phyloP scores from a whole-genome alignment of 2,797 vertebrate genomes.

The Amazona ochrocephala region DNA sequence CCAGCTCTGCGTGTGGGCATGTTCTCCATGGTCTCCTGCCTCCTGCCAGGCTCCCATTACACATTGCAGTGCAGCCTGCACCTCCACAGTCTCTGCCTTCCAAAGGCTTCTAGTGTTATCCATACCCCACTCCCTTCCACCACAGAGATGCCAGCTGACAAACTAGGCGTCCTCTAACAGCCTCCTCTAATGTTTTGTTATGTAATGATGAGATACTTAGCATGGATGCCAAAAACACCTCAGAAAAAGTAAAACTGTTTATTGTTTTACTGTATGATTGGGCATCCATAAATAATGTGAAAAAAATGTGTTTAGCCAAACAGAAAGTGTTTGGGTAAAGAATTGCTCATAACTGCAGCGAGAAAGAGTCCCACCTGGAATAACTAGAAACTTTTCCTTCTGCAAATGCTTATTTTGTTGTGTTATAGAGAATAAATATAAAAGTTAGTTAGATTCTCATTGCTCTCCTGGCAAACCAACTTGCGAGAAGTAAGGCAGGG shows the following conservation, averaged over 20 bases:
- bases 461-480: background rate
- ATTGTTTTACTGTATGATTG: background rate
- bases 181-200: background rate
- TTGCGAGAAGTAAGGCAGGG: background rate
- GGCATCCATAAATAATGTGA: background rate
- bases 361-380: background rate
- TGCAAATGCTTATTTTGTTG: background rate
- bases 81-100: background rate
- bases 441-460: background rate
- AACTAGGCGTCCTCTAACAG: background rate
- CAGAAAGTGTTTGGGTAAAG: background rate
- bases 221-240: background rate
- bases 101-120: background rate
- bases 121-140: background rate
- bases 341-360: background rate
- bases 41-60: background rate
- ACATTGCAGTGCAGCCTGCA: background rate
- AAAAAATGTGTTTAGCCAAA: background rate
- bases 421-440: background rate
- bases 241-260: background rate
- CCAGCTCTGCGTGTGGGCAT: background rate
- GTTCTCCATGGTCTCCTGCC: background rate
- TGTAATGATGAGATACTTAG: background rate
- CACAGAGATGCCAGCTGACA: background rate
- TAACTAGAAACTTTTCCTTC: background rate